These are phyloP conservation scores for Neuroscelio doddi DNA, from an alignment of 2,888 invertebrate genomes.

Conservation along the genomic window DNA sequence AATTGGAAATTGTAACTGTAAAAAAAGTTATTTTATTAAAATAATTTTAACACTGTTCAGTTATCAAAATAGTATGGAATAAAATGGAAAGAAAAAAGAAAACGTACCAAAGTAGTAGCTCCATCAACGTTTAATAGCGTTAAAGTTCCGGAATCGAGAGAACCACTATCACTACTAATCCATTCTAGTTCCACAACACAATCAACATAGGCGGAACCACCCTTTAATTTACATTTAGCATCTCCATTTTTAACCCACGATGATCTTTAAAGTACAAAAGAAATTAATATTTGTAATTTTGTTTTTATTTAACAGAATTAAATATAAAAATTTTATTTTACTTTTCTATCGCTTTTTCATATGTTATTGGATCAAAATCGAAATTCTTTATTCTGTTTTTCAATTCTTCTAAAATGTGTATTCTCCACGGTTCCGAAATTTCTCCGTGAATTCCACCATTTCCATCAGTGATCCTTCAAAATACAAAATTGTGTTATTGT, in stretches of 20 bases:
- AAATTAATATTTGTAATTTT: too few relatives aligned
- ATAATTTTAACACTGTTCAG: slow-evolving; percentile 14
- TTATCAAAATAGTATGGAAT: too few relatives aligned
- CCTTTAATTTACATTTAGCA: slow-evolving; percentile 76
- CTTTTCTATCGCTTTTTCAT: slow-evolving; percentile 86
- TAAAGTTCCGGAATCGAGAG: slow-evolving; percentile 82
- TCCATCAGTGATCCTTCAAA: slow-evolving; percentile 73
- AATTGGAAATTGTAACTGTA: slow-evolving; percentile 80
- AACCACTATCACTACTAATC: slow-evolving; percentile 78
- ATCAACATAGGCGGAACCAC: slow-evolving; percentile 77
- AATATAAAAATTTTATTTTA: slow-evolving; percentile 47
- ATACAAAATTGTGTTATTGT: slow-evolving; percentile 1
- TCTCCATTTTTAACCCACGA: slow-evolving; percentile 91
- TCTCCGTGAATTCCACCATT: slow-evolving; percentile 77
- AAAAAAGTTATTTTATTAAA: slow-evolving; percentile 44
- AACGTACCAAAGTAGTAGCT: slow-evolving; percentile 80
- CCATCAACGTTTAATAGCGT: slow-evolving; percentile 86
- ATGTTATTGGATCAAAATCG: slow-evolving; percentile 75
- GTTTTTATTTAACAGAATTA: slow-evolving; percentile 1
- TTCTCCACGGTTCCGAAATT: slow-evolving; percentile 83
- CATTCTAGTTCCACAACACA: slow-evolving; percentile 88
- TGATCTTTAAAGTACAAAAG: too few relatives aligned
- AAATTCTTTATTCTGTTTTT: slow-evolving; percentile 75
- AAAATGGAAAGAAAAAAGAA: too few relatives aligned
- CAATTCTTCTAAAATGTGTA: slow-evolving; percentile 81